Base-by-base conservation (phyloP, 2,797 vertebrate genomes). In the Sciaenops ocellatus region DNA sequence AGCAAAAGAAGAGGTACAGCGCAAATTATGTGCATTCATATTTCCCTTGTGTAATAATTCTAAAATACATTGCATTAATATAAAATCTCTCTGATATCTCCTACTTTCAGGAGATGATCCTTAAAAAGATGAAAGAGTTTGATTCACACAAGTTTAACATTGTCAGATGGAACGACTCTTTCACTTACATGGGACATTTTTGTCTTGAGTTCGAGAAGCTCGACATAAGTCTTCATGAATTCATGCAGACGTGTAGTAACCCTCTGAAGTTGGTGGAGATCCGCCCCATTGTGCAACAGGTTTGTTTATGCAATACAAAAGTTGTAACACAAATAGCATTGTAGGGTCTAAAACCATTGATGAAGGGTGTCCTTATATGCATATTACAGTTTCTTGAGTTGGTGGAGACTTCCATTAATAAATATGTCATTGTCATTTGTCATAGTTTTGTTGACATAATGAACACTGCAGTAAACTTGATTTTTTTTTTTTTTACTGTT, bases 181-280 rank as follows among this genome's bases (percentile, higher is more conserved):
- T 76, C 11, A 2, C 3, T 10, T 71, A 3, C 15, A 0, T 70
- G 3, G 48, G 47, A 6, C 17, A 2, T 22, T 76, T 22, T 18
- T 70, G 47, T 41, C 54, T 76, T 0, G 72, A 80, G 6, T 76
- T 80, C 0, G 72, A 80, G 17, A 61, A 63, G n/a, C 50, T 79
- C 3, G 64, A 79, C 8, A 41, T 79, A 0, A 61, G 1, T 9
- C 55, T 67, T 0, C 1, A 1, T 11, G 11, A 67, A 7, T 47
- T 47, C 10, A 3, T 62, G 9, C 9, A 7, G 18, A 44, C 0
- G 8, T n/a, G 1, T 7, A 4, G 0, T 5, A 5, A n/a, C 12
- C 11, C 3, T 44, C 75, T 56, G 2, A 0, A 2, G 13, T 12
- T 68, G 18, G 10, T 7, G 6, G n/a, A 44, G 30, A 63, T 69